Evolutionary conservation across 2,888 invertebrate species (phyloP).

Genomic region (Heliconius charithonia): DNA sequence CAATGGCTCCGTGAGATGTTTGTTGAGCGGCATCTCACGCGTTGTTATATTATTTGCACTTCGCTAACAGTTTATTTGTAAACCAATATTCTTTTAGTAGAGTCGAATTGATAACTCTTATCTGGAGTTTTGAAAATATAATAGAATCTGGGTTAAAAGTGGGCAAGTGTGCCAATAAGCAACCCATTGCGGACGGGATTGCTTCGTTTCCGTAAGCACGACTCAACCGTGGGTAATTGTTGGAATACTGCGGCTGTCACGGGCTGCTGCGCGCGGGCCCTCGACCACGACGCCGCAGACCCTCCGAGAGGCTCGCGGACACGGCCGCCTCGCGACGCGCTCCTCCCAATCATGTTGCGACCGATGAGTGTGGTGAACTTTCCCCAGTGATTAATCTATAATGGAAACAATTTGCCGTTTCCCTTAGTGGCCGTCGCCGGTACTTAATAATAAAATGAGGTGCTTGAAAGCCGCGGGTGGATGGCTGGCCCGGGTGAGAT

Average conservation of each 20-base stretch:
- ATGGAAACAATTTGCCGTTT: constrained; percentile 48
- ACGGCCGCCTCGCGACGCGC: constrained; percentile 69
- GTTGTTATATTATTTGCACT: constrained; percentile 1
- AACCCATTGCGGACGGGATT: constrained; percentile 64
- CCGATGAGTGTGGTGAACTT: constrained; percentile 64
- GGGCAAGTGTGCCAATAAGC: constrained; percentile 58
- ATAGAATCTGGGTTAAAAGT: constrained; percentile 49
- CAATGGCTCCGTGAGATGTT: constrained; percentile 79
- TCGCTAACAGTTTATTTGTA: constrained; percentile 23
- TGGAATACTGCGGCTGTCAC: constrained; percentile 78
- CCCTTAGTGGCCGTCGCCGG: constrained; percentile 63
- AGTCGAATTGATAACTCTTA: constrained; percentile 32
- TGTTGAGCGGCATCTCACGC: constrained; percentile 27
- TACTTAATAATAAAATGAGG: constrained; percentile 78
- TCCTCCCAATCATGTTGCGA: constrained; percentile 71
- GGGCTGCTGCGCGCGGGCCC: constrained; percentile 79
- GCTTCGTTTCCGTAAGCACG: constrained; percentile 70
- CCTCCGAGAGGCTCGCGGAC: constrained; percentile 76
- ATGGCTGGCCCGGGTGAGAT: constrained; percentile 82
- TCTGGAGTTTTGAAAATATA: background rate
- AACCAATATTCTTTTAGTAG: constrained; percentile 21
- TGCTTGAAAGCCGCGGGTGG: constrained; percentile 81
- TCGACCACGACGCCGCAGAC: constrained; percentile 72
- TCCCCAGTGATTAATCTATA: constrained; percentile 54
- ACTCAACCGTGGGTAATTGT: constrained; percentile 78